These are phyloP conservation scores for Pseudorhiza aurosa DNA, from an alignment of 30 jellyfish, hydroid and myxozoan species.

Conservation along the genomic window DNA sequence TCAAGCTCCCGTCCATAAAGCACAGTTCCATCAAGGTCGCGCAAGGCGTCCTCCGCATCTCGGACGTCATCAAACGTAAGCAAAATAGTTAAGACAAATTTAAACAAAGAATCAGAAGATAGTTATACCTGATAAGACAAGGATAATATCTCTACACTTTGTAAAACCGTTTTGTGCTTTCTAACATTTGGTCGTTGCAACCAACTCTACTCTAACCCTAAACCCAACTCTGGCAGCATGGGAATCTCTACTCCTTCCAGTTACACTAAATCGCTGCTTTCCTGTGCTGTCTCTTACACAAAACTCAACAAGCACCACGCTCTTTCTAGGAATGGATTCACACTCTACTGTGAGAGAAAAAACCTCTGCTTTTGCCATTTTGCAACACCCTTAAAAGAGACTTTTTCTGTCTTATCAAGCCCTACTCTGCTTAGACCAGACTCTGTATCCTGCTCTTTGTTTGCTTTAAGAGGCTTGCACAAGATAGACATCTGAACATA, in stretches of 20 bases:
- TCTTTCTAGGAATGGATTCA: not conserved
- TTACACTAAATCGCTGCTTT: too few species aligned
- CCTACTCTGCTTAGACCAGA: slow-evolving; percentile 1
- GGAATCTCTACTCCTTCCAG: too few species aligned
- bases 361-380: slow-evolving; percentile 16
- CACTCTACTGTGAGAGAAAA: not conserved
- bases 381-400: not conserved
- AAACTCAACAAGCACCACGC: not conserved
- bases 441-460: too few species aligned
- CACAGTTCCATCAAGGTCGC: slow-evolving; percentile 82
- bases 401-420: too few species aligned
- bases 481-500: too few species aligned
- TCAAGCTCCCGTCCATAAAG: slow-evolving; percentile 85
- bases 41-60: slow-evolving; percentile 98
- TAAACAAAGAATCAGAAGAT: slow-evolving; percentile 1
- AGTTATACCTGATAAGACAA: slow-evolving; percentile 3
- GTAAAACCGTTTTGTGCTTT: not conserved
- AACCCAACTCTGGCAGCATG: slow-evolving; percentile 10
- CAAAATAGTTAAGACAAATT: slow-evolving; percentile 9
- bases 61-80: slow-evolving; percentile 86
- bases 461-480: too few species aligned
- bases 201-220: slow-evolving; percentile 8
- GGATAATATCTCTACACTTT: not conserved
- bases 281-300: too few species aligned
- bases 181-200: not conserved